A percentile compares a stretch with the other conserved stretches of the same genome.
These are phyloP conservation scores for Sebastes baramenuke DNA, from an alignment of 2,797 vertebrate genomes.

Conservation along the genomic window DNA sequence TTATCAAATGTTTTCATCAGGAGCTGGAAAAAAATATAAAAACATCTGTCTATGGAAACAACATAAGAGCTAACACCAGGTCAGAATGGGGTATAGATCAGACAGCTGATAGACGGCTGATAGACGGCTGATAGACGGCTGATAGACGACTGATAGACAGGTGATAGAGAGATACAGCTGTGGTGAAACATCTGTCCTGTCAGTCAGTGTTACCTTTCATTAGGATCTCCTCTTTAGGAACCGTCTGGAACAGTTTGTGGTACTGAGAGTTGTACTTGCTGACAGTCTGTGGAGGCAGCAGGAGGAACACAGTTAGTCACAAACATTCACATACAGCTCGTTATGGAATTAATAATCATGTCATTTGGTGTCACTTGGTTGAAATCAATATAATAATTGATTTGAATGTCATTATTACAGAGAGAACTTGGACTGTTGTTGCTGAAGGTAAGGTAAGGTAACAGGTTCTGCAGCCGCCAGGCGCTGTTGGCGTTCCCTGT, in stretches of 20 bases:
- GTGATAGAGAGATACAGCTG: background rate
- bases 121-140: too few species aligned
- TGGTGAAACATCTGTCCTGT: background rate
- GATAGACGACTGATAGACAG: too few species aligned
- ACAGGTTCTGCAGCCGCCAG: too few species aligned
- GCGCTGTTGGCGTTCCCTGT: too few species aligned
- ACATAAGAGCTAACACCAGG: background rate
- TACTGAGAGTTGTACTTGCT: slow-evolving; percentile 94
- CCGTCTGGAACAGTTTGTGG: slow-evolving; percentile 92
- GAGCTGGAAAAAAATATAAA: background rate
- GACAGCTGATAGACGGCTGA: too few species aligned
- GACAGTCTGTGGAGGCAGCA: slow-evolving; percentile 79
- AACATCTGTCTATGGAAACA: background rate
- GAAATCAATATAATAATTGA: background rate
- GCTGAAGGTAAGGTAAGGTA: too few species aligned
- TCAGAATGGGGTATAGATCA: too few species aligned
- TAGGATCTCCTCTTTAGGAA: slow-evolving; percentile 89
- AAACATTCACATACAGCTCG: background rate
- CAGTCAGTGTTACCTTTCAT: slow-evolving; percentile 85
- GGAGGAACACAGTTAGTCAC: background rate
- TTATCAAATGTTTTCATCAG: background rate
- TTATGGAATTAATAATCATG: background rate
- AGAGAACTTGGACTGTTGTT: too few species aligned
- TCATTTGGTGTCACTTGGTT: background rate
- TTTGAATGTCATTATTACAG: background rate